Base-by-base conservation (phyloP, 2,113 vertebrate species). In the Lepus americanus region DNA sequence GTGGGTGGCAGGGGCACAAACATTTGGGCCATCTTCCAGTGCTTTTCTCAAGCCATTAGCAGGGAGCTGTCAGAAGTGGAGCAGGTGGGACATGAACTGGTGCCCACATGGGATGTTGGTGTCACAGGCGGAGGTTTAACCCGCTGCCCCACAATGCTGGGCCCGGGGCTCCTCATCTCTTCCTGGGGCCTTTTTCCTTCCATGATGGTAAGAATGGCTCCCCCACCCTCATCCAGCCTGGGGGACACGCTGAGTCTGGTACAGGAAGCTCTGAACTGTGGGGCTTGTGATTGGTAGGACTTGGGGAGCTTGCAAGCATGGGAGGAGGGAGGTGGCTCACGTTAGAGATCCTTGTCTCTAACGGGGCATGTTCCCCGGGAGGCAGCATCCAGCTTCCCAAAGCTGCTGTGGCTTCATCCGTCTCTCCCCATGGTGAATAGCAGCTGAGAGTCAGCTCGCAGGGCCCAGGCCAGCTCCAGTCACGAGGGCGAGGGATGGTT, bases 341-440 rank as follows among this genome's bases (percentile, higher is more conserved):
- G 0, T 94, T 91, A 96, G 94, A 87, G 84, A 96, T 36, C 63
- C 2, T 10, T 12, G 1, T 79, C 96, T 97, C 96, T 96, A 96
- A 89, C 78, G 83, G 39, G 78, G 81, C 23, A 61, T 7, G 77
- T 97, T 96, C 92, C 10, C 25, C 44, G 90, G 27, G 82, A 89
- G 83, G 90, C 97, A 86, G 81, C 61, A 94, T 80, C 82, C 59
- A 12, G 88, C 85, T 91, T 94, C 87, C 96, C 94, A 72, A 96
- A 95, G 49, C 31, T 93, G 70, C 55, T 88, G 51, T 80, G 85
- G 92, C 94, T 97, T 96, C 97, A 93, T 97, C 97, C 95, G 20
- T 96, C 93, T 97, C 70, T 84, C 69, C 22, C 64, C 97, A 2
- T 80, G 80, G 96, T 97, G 92, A 92, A 90, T 76, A 93, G 39